Base-by-base conservation (phyloP, 2,888 invertebrate species). In the Lepas anatifera region DNA sequence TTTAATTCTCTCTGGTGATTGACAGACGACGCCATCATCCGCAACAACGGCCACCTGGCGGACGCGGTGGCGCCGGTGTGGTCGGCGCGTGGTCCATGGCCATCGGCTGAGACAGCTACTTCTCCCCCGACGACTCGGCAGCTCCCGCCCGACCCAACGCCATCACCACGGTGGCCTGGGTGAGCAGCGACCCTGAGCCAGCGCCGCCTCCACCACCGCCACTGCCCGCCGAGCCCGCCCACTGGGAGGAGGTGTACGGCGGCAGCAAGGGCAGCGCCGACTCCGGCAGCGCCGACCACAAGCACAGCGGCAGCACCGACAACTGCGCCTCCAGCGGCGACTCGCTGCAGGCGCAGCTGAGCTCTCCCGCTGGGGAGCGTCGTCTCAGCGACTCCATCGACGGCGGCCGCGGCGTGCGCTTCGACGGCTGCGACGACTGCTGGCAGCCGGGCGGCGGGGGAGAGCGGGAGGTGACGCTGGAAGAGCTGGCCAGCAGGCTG, bases 371-470 rank as follows among this genome's bases (percentile, higher is more conserved):
- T 58, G 22, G 29, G 25, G 37, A 68, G 29, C 41, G 41, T 13
- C 39, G 39, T 70, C 67, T 71, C 73, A 73, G 81, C 77, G 27
- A 81, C 79, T 50, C 81, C 81, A 32, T 58, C 78, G 80, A 81
- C 72, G 75, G 73, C 70, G 75, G 73, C 71, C 68, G 81, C 70
- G 82, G 82, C 75, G 80, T 80, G 69, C 82, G 82, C 22, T 71
- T 73, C 27, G 73, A 73, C n/a, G 72, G 70, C 16, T 35, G 18
- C 32, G 58, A 58, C 58, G 58, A 58, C 35, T 32, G 22, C 35
- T 58, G 58, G 58, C 58, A 58, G 58, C 58, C 58, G 58, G 58
- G 58, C 76, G 66, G 22, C 37, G 66, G 67, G 37, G 71, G 41
- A 46, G 71, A 71, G 32, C 48, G 35, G 18, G 67, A 22, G 41